Evolutionary conservation across 2,113 vertebrate species (phyloP), one percentile per base, ranked within the genome.

Genomic region (Sclerurus mexicanus): DNA sequence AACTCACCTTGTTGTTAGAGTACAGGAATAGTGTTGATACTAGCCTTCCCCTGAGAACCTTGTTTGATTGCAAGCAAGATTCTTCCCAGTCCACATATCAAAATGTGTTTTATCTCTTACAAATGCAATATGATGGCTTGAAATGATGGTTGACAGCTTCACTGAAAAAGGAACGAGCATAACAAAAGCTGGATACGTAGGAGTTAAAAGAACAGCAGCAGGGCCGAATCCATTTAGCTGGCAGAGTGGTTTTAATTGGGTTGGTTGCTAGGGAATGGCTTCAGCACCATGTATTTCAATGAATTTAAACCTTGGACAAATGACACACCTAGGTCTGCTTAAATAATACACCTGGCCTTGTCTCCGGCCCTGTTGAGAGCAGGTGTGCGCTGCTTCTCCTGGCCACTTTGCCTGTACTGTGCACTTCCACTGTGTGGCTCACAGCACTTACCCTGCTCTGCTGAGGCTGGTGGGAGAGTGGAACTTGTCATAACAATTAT

Each of bases 201-300:
- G 72, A 74, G 77, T 95, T 93, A 89, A 93, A 87, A 66, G 72
- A 92, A 27, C 30, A 88, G 75, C 33, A 80, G 56, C 42, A 49
- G 14, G 0, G 3, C 60, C 81, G 79, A 89, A 92, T 90, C 76
- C n/a, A 40, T 89, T 98, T 97, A 97, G 96, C 92, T 97, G 96
- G 76, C 89, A 91, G 89, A 76, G 9, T 96, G 93, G 89, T 91
- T 97, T 97, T 98, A 97, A 97, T 97, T 97, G 96, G 82, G 87
- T 83, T 85, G 83, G 97, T 98, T 98, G 97, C 97, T 98, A 97
- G 95, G 97, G 73, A 94, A 95, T 97, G 91, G 77, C 75, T 91
- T 94, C 50, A 64, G n/a, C 85, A 93, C 69, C 39, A 3, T 16
- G 40, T 68, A 49, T 91, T 91, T 81, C 64, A 80, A 7, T 79